phyloP scores from a whole-genome alignment of 2,888 invertebrate genomes.

The Meteorus colon region DNA sequence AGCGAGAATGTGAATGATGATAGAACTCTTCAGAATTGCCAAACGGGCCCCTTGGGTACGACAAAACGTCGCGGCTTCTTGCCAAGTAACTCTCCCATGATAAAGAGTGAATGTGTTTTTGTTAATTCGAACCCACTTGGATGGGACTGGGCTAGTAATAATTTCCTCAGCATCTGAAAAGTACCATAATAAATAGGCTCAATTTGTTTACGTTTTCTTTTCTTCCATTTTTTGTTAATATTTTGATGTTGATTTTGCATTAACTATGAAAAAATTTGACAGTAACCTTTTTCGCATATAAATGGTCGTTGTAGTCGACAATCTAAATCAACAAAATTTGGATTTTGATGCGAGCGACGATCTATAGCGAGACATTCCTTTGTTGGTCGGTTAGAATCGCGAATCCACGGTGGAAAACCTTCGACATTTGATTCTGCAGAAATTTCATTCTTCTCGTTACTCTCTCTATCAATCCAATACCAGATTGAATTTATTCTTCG shows the following conservation, averaged over 20 bases:
- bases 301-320: conserved; percentile 75
- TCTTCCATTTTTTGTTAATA: conserved; percentile 1
- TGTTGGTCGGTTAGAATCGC: conserved; percentile 68
- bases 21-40: conserved; percentile 74
- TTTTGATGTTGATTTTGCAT: not conserved
- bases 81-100: conserved; percentile 74
- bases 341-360: conserved; percentile 74
- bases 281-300: conserved; percentile 74
- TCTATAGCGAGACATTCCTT: conserved; percentile 75
- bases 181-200: not conserved
- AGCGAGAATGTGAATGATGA: conserved; percentile 64
- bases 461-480: conserved; percentile 54
- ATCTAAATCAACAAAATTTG: conserved; percentile 76
- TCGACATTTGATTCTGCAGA: conserved; percentile 74
- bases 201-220: not conserved
- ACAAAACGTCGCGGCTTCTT: conserved; percentile 75
- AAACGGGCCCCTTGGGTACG: conserved; percentile 73
- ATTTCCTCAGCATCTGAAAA: conserved; percentile 50
- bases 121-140: conserved; percentile 55
- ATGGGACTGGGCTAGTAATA: conserved; percentile 54
- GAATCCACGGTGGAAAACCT: conserved; percentile 74
- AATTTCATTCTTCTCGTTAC: conserved; percentile 50
- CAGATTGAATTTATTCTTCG: conserved; percentile 53
- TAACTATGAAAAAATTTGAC: not conserved
- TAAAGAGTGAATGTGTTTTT: conserved; percentile 73